A percentile compares a stretch with the other conserved stretches of the same genome.
phyloP scores from a whole-genome alignment of 2,888 invertebrate species.

The Therioaphis trifolii region DNA sequence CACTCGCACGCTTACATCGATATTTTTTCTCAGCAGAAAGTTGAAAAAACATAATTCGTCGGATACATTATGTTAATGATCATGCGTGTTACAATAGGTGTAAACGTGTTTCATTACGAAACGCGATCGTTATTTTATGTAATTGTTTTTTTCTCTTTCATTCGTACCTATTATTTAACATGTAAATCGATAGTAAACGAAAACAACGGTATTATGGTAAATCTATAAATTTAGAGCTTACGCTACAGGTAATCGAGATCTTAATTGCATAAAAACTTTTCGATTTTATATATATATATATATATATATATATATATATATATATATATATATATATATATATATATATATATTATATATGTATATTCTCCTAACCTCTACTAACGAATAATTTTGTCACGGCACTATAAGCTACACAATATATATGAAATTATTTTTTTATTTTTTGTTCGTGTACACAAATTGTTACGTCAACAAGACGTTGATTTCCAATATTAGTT shows the following conservation, averaged over 20 bases:
- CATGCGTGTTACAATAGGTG: slow-evolving; percentile 10
- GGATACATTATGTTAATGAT: slow-evolving; percentile 17
- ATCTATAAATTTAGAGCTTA: neutral
- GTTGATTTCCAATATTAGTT: slow-evolving; percentile 41
- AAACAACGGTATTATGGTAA: neutral
- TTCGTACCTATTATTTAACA: slow-evolving; percentile 14
- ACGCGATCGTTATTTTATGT: slow-evolving; percentile 34
- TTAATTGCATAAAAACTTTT: slow-evolving; percentile 32
- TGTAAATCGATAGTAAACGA: neutral
- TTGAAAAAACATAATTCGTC: slow-evolving; percentile 12
- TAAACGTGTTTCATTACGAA: slow-evolving; percentile 20
- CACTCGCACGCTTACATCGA: neutral
- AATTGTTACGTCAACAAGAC: slow-evolving; percentile 25
- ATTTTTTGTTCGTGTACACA: neutral
- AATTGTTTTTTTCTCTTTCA: slow-evolving; percentile 26
- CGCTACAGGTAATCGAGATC: neutral
- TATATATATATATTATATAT: too few relatives aligned
- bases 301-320: too few relatives aligned
- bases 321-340: too few relatives aligned
- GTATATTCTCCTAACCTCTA: neutral
- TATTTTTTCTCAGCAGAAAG: neutral
- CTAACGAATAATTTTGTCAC: neutral
- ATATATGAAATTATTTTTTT: neutral
- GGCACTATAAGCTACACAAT: slow-evolving; percentile 8
- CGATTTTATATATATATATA: slow-evolving; percentile 18